Evolutionary conservation across 2,797 vertebrate species (phyloP), one percentile per base, ranked within the genome.

Genomic region (Hydrocynus forskahlii): DNA sequence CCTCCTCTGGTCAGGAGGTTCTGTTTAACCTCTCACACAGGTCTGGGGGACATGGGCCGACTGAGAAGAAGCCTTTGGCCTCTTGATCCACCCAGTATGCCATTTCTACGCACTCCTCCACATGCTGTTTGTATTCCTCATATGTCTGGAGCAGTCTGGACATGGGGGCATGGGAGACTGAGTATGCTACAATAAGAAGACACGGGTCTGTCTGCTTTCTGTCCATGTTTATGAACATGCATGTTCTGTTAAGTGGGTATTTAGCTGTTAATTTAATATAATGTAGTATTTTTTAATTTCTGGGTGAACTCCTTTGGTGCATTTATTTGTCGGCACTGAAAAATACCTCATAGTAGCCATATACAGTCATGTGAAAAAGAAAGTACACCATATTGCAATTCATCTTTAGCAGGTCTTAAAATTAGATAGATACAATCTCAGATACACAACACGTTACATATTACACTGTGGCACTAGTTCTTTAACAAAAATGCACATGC

Each of bases 21-120:
- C 83, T 88, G 80, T 40, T 83, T 86, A 84, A 86, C 68, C 78
- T 82, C 81, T 78, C 76, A 71, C 57, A 82, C 74, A 79, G 68
- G 66, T 64, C 76, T 82, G 67, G 76, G 69, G 63, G 76, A 75
- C 81, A 76, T 40, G 40, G 50, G 45, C 38, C 68, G 35, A 59
- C 69, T 38, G 78, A 54, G 71, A 76, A 74, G 55, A 80, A 68
- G 79, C 66, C 75, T 84, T 64, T 68, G 73, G 29, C 64, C 55
- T 13, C 43, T 13, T 48, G 54, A 62, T 50, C 14, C 68, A 76
- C 63, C 71, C 40, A 57, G 62, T 38, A 38, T 35, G 70, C 74
- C 74, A 76, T 70, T 74, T 35, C 71, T 62, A 64, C 40, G 74
- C 25, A 71, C 38, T 48, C 63, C 63, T 23, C 63, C 76, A 64